These are phyloP conservation scores for Spilarctia lutea DNA, from an alignment of 2,888 invertebrate genomes.

Conservation along the genomic window DNA sequence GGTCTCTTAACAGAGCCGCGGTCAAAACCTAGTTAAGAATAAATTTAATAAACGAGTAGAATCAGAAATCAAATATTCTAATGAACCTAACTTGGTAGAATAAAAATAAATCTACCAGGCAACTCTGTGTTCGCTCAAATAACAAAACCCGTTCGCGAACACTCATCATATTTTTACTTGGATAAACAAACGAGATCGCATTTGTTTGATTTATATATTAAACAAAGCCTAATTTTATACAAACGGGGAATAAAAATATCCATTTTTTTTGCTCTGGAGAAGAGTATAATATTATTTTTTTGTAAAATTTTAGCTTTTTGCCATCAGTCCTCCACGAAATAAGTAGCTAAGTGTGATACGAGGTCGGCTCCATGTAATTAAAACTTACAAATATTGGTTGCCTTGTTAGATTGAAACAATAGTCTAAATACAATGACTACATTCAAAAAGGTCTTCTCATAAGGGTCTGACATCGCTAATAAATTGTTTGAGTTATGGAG, in stretches of 20 bases:
- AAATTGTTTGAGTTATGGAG: too few relatives aligned
- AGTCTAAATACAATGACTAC: too few relatives aligned
- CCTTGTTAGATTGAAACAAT: too few relatives aligned
- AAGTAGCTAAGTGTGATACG: too few relatives aligned
- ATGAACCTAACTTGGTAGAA: background rate
- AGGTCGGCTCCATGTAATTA: too few relatives aligned
- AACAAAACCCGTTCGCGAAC: background rate
- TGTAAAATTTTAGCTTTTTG: too few relatives aligned
- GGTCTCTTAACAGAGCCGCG: background rate
- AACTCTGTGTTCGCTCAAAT: background rate
- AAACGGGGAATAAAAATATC: background rate
- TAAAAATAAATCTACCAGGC: background rate
- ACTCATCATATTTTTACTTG: background rate
- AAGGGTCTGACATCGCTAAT: too few relatives aligned
- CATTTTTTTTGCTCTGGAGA: background rate
- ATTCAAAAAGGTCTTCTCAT: too few relatives aligned
- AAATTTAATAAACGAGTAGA: background rate
- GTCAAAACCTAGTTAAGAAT: too few relatives aligned
- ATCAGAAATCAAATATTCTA: background rate
- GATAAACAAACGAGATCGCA: background rate
- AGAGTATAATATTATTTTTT: too few relatives aligned
- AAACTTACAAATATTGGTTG: too few relatives aligned
- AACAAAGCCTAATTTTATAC: conserved; percentile 5
- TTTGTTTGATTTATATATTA: conserved; percentile 9
- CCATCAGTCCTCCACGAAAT: too few relatives aligned